Evolutionary conservation across 2,888 invertebrate species (phyloP), one percentile per base, ranked within the genome.

Genomic region (Malthinus seriepunctatus): DNA sequence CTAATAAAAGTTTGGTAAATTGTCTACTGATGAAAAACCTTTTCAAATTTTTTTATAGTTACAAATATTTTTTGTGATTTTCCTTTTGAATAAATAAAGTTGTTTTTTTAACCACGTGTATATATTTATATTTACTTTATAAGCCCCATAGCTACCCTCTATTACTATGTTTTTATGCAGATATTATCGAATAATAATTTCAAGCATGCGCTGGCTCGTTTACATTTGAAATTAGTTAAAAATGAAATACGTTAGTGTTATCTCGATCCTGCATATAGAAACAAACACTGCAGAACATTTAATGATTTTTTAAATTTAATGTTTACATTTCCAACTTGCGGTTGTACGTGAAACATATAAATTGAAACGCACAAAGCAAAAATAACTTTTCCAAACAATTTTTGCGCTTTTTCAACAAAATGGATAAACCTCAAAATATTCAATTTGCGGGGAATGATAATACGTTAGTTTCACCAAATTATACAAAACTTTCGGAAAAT

Each of bases 401-500:
- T n/a, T n/a, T n/a, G n/a, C n/a, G n/a, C n/a, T n/a, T n/a, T n/a
- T n/a, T n/a, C n/a, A 7, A 35, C 3, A 9, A 9, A 35, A 59
- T 59, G 59, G 54, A 52, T 45, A 45, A 47, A 56, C 31, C 23
- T 23, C 9, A 12, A 10, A 49, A 56, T 37, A 38, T 51, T 7
- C 31, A 47, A 37, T 56, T 48, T 14, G 44, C 51, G 3, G 31
- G 31, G 1, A 44, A 31, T 10, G 56, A 56, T 32, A 52, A 38
- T 7, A 51, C 51, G 6, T 23, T 56, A n/a, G 60, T 60, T 34
- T 9, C 49, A 65, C 78, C 80, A 57, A 80, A 81, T 75, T 80
- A 81, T 71, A 80, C 79, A 71, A 80, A 80, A 75, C 73, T 81
- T 69, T 80, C 79, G 3, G 86, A 86, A 73, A 78, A 81, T 7